Conservation (phyloP, 2,113 vertebrate species). For the Tauraco erythrolophus region DNA sequence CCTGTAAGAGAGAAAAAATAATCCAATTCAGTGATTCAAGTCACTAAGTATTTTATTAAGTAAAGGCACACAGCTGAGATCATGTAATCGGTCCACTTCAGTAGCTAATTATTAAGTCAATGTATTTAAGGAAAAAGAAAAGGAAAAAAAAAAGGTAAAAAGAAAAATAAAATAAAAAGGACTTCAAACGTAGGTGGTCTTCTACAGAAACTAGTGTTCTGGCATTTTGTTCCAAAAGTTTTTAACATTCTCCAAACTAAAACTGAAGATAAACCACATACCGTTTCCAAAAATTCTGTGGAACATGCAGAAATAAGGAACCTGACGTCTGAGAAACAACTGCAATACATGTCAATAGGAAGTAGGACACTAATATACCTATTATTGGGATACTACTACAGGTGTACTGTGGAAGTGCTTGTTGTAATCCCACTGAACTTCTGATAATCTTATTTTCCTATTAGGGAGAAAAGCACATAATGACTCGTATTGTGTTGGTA, state of each 20-base stretch:
- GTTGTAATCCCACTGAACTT: neutral
- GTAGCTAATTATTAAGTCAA: constrained; percentile 47
- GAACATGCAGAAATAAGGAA: neutral
- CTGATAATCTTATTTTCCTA: neutral
- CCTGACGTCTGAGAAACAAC: neutral
- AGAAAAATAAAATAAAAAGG: neutral
- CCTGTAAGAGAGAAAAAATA: constrained; percentile 18
- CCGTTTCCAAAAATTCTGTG: neutral
- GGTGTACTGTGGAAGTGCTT: neutral
- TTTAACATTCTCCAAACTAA: neutral
- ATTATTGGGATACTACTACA: neutral
- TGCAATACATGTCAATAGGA: neutral
- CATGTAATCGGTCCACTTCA: neutral
- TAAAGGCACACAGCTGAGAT: constrained; percentile 30
- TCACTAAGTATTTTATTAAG: constrained; percentile 58
- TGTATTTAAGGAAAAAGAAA: neutral
- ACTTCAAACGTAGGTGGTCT: neutral
- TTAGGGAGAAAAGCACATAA: neutral
- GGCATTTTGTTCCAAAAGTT: neutral
- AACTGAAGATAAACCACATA: neutral
- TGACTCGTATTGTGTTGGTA: neutral
- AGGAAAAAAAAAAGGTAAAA: neutral
- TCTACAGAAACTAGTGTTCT: neutral
- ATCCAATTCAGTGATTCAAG: constrained; percentile 51
- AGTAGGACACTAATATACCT: neutral